Conservation (phyloP, 30 jellyfish, hydroid and myxozoan species). For the Hydractinia symbiolongicarpus region DNA sequence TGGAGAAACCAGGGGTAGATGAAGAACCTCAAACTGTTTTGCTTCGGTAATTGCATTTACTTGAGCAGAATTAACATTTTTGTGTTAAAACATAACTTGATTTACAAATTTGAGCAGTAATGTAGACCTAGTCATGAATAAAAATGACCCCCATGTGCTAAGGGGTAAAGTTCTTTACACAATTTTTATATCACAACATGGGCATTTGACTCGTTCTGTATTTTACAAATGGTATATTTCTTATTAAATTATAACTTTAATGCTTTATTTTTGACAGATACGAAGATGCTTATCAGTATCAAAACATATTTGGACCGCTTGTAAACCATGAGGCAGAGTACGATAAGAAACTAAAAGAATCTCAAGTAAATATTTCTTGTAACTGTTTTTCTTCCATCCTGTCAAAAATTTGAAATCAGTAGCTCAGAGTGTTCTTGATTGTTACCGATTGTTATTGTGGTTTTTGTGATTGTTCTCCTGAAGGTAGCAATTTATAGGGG, state of each 20-base stretch:
- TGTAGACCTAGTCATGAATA: too few relatives aligned
- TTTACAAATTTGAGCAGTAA: too few relatives aligned
- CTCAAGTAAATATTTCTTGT: slow-evolving; percentile 55
- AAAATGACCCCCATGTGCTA: too few relatives aligned
- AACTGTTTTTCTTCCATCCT: too few relatives aligned
- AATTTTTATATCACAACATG: too few relatives aligned
- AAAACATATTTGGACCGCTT: slow-evolving; percentile 89
- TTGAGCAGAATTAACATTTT: not conserved
- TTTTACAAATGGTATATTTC: not conserved
- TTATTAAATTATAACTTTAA: not conserved
- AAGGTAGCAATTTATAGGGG: too few relatives aligned
- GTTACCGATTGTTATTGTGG: too few relatives aligned
- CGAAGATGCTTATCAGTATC: slow-evolving; percentile 96
- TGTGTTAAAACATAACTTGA: not conserved
- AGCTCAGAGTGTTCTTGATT: too few relatives aligned
- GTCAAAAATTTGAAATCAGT: too few relatives aligned
- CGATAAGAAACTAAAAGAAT: slow-evolving; percentile 92
- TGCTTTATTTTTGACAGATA: slow-evolving; percentile 41
- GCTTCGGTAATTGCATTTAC: slow-evolving; percentile 41
- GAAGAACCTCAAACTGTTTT: slow-evolving; percentile 96
- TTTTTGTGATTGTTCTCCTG: too few relatives aligned
- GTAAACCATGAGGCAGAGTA: slow-evolving; percentile 97
- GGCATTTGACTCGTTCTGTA: too few relatives aligned
- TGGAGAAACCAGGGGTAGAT: slow-evolving; percentile 97
- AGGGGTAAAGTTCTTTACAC: too few relatives aligned